Conservation (phyloP, 2,113 vertebrate genomes). For the Rattus rattus region DNA sequence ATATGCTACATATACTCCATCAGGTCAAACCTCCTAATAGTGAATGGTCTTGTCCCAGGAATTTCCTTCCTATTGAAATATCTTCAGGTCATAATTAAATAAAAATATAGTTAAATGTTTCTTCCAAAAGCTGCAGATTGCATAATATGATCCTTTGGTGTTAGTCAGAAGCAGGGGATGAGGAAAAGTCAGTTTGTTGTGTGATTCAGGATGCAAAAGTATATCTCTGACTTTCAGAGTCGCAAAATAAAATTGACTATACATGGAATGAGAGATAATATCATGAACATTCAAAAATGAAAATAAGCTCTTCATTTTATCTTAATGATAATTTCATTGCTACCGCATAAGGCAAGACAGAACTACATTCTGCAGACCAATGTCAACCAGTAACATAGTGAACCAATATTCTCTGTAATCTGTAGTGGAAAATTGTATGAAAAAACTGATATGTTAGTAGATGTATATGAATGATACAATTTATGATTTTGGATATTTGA, state of each 20-base stretch:
- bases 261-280: neutral
- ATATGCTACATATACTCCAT: no score
- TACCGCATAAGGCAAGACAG: neutral
- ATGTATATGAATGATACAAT: neutral
- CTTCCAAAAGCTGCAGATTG: neutral
- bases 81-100: neutral
- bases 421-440: neutral
- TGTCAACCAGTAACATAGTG: no score
- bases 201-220: neutral
- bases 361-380: neutral
- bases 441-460: neutral
- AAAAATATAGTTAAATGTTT: neutral
- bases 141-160: neutral
- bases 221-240: neutral
- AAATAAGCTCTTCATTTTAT: neutral
- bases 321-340: neutral
- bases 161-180: accelerated
- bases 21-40: no score
- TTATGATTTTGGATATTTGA: neutral
- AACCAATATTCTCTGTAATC: neutral
- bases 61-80: neutral
- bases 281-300: neutral
- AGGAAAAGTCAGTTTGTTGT: neutral
- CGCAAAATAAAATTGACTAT: neutral
- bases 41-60: no score